These are phyloP conservation scores for Phenacoccus solenopsis DNA, from an alignment of 1,140 invertebrate species.

Conservation along the genomic window DNA sequence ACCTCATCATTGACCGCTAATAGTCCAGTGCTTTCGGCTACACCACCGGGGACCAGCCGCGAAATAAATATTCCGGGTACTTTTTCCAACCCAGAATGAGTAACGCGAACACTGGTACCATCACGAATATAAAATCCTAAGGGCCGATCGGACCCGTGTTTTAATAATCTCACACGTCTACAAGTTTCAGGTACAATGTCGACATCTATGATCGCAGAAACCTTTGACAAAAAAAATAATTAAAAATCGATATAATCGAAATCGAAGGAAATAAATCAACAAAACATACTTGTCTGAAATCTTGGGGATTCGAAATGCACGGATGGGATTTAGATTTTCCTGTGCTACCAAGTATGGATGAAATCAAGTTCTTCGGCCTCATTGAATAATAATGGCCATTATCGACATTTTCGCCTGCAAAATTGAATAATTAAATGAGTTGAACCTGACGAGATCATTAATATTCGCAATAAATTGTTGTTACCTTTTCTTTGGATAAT, in stretches of 20 bases:
- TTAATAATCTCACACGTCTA: conserved; percentile 85
- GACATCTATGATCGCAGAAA: conserved; percentile 97
- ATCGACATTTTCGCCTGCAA: conserved; percentile 65
- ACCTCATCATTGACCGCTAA: conserved; percentile 98
- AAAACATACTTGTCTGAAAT: conserved; percentile 76
- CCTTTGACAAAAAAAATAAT: no score
- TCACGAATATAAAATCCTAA: conserved; percentile 95
- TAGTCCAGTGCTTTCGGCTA: conserved; percentile 89
- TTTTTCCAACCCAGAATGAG: conserved; percentile 68
- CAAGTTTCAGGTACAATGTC: conserved; percentile 97
- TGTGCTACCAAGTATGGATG: conserved; percentile 65
- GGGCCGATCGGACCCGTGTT: conserved; percentile 96
- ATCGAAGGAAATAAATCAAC: conserved; percentile 7
- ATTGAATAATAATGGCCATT: conserved; percentile 73
- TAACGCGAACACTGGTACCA: conserved; percentile 74
- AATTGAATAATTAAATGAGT: conserved; percentile 26
- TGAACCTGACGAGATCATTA: not conserved
- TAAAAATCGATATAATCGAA: no score
- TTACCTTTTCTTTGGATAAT: conserved; percentile 87
- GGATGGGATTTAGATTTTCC: conserved; percentile 62
- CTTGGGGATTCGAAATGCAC: conserved; percentile 90
- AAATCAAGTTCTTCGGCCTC: conserved; percentile 67
- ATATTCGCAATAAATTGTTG: conserved; percentile 17
- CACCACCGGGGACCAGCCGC: conserved; percentile 65
- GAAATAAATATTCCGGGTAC: conserved; percentile 97